A percentile compares a stretch with the other conserved stretches of the same genome.
phyloP scores from a whole-genome alignment of 2,797 vertebrate genomes.

The Leptoclinus maculatus region DNA sequence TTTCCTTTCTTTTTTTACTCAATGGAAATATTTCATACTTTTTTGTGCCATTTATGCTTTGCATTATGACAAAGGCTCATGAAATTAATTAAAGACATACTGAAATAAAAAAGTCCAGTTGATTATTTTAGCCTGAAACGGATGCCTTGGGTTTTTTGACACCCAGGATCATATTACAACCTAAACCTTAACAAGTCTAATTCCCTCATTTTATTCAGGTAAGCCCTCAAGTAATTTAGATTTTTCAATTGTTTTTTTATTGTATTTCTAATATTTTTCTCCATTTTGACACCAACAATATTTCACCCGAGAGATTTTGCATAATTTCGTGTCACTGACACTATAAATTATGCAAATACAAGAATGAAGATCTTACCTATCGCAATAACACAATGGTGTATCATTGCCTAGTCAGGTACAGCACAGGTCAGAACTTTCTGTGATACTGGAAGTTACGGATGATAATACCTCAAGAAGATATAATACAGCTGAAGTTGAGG shows the following conservation, averaged over 20 bases:
- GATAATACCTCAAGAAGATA: not conserved
- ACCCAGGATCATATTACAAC: not conserved
- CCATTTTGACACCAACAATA: not conserved
- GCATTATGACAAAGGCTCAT: not conserved
- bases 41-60: constrained; percentile 3
- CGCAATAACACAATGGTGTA: not conserved
- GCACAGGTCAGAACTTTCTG: not conserved
- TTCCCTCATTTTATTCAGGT: not conserved
- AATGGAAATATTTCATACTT: constrained; percentile 1
- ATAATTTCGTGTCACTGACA: not conserved
- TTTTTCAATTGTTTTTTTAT: not conserved
- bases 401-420: not conserved
- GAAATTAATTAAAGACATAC: not conserved
- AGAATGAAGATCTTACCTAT: not conserved
- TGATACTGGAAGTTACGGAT: not conserved
- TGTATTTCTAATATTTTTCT: not conserved
- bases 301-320: not conserved
- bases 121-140: not conserved
- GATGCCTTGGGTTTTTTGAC: not conserved
- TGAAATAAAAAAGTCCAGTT: not conserved
- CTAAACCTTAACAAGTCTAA: not conserved
- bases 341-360: not conserved
- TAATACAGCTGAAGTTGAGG: not conserved
- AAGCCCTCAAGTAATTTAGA: not conserved
- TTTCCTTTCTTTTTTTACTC: not conserved